Base-by-base conservation (phyloP, 2,797 vertebrate species). In the Dromococcyx pavoninus region DNA sequence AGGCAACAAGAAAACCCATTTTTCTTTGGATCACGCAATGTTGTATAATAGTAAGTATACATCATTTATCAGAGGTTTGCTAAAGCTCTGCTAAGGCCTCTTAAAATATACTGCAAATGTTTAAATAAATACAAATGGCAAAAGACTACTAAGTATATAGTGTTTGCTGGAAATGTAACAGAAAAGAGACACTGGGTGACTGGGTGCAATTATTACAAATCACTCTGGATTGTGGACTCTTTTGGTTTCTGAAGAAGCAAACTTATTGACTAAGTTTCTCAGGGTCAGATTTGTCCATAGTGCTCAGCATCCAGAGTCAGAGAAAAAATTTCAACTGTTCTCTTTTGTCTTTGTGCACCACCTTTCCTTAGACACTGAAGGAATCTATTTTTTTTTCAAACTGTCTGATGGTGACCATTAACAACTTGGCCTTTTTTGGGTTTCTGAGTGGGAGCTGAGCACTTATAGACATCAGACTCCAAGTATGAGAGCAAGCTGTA, bases 171-270 rank as follows among this genome's bases (percentile, higher is more conserved):
- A 86, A 89, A 70, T 10, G 11, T 35, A 79, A 75, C 24, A 85
- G 27, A 27, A 73, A 61, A 62, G 18, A 0, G 0, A 79, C 0
- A 3, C 19, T 73, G 56, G 28, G 11, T 51, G 14, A 3, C 19
- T 73, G 56, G 28, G 11, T 51, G 14, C 28, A 48, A 11, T 77
- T 57, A 77, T 56, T 86, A 74, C 30, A 70, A 66, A 79, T 6
- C 30, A 11, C 13, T 82, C 33, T 62, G 57, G 37, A 79, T 66
- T 17, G 22, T 25, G 32, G 51, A 24, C 17, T n/a, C 57, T 11
- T 77, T 51, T 37, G 7, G 4, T 17, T 62, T 82, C 46, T 79
- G 41, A 94, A 85, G 51, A 67, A 89, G 33, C 15, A 81, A 48
- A 56, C 18, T 7, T 74, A 72, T 3, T 51, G 27, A 72, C 87